These are phyloP conservation scores for Heliornis fulica DNA, from an alignment of 2,113 vertebrate species.

Conservation along the genomic window DNA sequence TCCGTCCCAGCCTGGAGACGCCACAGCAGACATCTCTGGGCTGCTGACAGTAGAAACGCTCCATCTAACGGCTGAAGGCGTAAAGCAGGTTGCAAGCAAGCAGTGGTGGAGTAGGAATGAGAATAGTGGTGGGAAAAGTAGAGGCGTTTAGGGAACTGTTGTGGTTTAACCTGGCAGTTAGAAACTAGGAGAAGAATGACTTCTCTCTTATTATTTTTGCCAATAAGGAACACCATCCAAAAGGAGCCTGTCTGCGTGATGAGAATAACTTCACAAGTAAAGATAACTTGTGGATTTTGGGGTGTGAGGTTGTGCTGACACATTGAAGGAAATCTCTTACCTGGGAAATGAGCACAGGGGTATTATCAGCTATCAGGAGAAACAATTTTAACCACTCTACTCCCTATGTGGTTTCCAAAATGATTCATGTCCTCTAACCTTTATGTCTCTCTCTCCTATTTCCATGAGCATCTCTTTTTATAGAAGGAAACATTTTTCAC, in stretches of 20 bases:
- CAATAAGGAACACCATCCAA: neutral
- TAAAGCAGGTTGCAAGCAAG: neutral
- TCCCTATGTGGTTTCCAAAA: neutral
- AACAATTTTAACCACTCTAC: neutral
- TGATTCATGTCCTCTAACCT: neutral
- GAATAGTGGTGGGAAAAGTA: neutral
- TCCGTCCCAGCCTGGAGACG: neutral
- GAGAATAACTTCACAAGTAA: neutral
- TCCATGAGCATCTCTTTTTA: neutral
- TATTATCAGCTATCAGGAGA: neutral
- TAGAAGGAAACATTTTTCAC: neutral
- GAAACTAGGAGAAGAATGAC: neutral
- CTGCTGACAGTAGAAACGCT: neutral
- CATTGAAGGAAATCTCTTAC: neutral
- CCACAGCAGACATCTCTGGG: neutral
- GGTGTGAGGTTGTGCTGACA: neutral
- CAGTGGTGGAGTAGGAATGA: neutral
- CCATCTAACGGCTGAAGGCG: constrained; percentile 47
- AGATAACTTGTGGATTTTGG: neutral
- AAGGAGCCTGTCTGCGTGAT: neutral
- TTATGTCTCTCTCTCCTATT: neutral
- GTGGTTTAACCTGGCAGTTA: too few relatives aligned
- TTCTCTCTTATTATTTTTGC: neutral
- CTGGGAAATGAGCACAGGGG: neutral
- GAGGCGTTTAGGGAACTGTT: neutral